Evolutionary conservation across 64 coral and sea anemone species (phyloP).

Genomic region (Porites australiensis): DNA sequence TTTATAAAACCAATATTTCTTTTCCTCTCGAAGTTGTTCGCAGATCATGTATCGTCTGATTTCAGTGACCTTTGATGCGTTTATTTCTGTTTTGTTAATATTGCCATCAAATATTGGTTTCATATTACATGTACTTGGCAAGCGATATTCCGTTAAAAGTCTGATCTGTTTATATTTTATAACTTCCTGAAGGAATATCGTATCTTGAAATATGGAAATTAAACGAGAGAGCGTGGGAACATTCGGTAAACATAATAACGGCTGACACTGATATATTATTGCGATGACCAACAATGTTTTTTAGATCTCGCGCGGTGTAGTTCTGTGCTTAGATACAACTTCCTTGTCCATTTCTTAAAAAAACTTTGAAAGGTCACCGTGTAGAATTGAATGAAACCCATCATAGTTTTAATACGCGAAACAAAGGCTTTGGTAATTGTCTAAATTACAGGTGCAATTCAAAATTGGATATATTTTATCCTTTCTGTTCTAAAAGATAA

Average conservation of each 20-base stretch:
- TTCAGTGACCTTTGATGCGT: not conserved
- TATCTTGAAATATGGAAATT: conserved; percentile 4
- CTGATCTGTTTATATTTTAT: conserved; percentile 2
- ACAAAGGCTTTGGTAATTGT: not conserved
- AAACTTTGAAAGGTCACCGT: not conserved
- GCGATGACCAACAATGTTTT: not conserved
- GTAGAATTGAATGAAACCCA: not conserved
- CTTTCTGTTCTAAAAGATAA: too few relatives aligned
- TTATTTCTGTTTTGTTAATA: not conserved
- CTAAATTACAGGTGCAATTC: not conserved
- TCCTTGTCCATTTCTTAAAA: not conserved
- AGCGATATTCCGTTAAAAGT: not conserved
- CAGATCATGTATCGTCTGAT: not conserved
- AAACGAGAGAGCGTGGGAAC: not conserved
- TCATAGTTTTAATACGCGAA: not conserved
- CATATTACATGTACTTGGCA: not conserved
- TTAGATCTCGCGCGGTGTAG: not conserved
- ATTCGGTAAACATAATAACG: not conserved
- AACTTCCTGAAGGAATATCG: not conserved
- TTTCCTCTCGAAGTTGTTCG: too few relatives aligned
- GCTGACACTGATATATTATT: not conserved
- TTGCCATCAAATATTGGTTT: not conserved
- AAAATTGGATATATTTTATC: not conserved
- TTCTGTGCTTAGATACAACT: not conserved
- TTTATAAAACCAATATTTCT: too few relatives aligned